These are phyloP conservation scores for Nothura maculosa DNA, from an alignment of 2,797 vertebrate species.

Conservation along the genomic window DNA sequence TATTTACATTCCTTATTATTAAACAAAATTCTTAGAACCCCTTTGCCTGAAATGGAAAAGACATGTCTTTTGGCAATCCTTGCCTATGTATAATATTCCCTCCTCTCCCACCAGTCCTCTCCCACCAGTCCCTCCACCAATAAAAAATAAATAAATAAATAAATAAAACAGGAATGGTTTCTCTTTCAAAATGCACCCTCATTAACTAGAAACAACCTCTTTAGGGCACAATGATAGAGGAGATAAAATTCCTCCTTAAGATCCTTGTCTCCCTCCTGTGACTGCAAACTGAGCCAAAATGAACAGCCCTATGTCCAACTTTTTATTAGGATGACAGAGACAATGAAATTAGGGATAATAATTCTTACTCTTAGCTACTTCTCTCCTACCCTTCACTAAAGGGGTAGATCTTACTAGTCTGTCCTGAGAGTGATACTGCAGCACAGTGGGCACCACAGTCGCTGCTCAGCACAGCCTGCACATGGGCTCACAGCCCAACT, in stretches of 20 bases:
- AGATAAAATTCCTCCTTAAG: neutral
- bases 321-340: neutral
- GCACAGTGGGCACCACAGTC: neutral
- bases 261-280: neutral
- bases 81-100: neutral
- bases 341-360: neutral
- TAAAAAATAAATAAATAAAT: too few relatives aligned
- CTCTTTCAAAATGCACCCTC: neutral
- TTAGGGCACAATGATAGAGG: neutral
- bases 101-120: too few relatives aligned
- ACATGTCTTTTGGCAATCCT: neutral
- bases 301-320: neutral
- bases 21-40: too few relatives aligned
- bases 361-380: neutral
- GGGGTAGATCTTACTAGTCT: neutral
- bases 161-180: neutral
- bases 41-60: neutral
- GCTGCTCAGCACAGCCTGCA: neutral
- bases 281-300: neutral
- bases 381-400: neutral
- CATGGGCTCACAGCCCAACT: neutral
- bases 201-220: neutral
- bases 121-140: too few relatives aligned
- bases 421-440: neutral
- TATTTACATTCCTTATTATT: neutral